These are phyloP conservation scores for Hypercompe scribonia DNA, from an alignment of 2,888 invertebrate species.

Conservation along the genomic window DNA sequence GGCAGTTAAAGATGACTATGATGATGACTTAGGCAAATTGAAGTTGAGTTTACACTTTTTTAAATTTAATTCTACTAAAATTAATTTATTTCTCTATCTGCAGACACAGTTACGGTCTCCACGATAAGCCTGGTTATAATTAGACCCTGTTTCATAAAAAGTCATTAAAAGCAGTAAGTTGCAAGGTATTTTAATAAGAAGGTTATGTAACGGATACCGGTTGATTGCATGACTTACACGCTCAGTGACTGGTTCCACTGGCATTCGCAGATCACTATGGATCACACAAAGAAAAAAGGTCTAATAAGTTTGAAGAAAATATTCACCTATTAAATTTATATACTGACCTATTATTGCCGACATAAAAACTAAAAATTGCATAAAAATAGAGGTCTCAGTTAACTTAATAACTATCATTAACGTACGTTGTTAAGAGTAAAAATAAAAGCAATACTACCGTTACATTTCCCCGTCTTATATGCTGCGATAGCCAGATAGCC, in stretches of 20 bases:
- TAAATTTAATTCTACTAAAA: neutral
- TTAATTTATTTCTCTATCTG: neutral
- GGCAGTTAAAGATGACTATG: no score
- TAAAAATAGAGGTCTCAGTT: neutral
- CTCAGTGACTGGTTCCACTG: conserved; percentile 19
- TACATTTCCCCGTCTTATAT: neutral
- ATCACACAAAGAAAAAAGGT: neutral
- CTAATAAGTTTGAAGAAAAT: no score
- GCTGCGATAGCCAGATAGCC: neutral
- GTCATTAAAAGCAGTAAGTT: conserved; percentile 12
- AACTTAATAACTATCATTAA: neutral
- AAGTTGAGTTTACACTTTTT: neutral
- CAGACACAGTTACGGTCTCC: neutral
- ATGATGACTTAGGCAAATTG: neutral
- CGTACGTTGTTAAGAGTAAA: neutral
- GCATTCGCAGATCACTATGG: neutral
- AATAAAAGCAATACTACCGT: neutral
- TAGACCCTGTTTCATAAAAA: conserved; percentile 18
- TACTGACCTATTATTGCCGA: neutral
- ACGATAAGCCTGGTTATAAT: neutral
- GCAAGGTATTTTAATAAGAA: conserved; percentile 33
- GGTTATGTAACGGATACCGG: conserved; percentile 54
- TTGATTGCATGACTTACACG: conserved; percentile 49
- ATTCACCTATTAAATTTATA: no score
- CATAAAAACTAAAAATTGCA: neutral